Conservation (phyloP, 2,113 vertebrate genomes). For the Baryphthengus martii region DNA sequence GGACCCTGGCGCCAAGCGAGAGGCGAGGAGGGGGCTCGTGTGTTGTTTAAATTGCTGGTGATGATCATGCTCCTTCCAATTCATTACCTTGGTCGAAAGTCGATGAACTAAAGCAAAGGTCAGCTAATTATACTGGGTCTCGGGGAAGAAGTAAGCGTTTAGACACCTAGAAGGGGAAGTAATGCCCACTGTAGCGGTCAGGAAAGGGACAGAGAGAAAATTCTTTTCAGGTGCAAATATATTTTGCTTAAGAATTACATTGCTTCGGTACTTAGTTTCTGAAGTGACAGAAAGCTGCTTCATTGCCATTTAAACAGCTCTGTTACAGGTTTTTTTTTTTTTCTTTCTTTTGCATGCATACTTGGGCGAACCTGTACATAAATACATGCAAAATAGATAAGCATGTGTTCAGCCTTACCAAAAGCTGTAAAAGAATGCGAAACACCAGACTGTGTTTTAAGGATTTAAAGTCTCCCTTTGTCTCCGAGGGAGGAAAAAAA, state of each 20-base stretch:
- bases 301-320: neutral
- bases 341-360: neutral
- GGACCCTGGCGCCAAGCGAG: neutral
- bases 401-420: neutral
- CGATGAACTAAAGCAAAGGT: constrained; percentile 44
- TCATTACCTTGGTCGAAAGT: constrained; percentile 16
- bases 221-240: neutral
- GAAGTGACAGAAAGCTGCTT: constrained; percentile 19
- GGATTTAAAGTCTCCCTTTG: constrained; percentile 20
- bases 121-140: constrained; percentile 33
- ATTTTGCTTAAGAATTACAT: neutral
- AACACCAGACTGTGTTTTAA: neutral
- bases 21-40: neutral
- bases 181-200: neutral
- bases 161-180: neutral
- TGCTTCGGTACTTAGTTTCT: constrained; percentile 15
- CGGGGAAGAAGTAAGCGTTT: neutral
- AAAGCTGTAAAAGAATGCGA: neutral
- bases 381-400: neutral
- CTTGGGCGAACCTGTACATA: neutral
- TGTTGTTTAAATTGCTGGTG: neutral
- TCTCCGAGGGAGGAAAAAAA: constrained; percentile 4
- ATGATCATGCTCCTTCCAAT: neutral
- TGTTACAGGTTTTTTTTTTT: neutral
- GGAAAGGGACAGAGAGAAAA: neutral